Evolutionary conservation across 2,797 vertebrate species (phyloP).

Genomic region (Phoebastria nigripes): DNA sequence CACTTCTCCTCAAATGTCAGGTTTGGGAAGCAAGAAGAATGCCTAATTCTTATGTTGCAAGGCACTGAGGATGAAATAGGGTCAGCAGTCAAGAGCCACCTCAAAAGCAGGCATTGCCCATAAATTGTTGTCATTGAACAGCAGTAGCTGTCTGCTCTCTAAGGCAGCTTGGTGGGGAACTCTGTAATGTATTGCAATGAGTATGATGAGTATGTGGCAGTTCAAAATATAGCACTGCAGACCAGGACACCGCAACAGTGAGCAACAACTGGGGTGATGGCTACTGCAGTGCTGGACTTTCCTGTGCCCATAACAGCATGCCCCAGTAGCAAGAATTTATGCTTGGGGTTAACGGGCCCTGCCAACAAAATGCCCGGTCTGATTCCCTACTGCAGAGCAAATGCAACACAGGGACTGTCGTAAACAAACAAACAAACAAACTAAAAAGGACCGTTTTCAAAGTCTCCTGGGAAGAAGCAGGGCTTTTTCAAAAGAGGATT

Average conservation of each 20-base stretch:
- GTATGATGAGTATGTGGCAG: background rate
- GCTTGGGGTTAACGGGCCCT: background rate
- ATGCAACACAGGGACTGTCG: background rate
- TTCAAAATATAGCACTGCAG: background rate
- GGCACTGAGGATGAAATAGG: background rate
- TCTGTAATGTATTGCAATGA: accelerated
- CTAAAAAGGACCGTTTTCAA: background rate
- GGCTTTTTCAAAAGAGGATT: background rate
- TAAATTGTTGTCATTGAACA: accelerated
- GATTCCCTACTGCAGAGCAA: background rate
- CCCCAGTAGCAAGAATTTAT: background rate
- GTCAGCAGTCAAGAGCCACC: background rate
- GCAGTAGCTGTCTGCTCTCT: background rate
- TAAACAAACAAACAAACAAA: background rate
- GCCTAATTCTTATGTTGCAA: background rate
- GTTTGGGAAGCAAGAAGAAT: background rate
- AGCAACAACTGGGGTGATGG: background rate
- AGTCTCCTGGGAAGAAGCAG: background rate
- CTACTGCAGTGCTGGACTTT: background rate
- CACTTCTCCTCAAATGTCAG: background rate
- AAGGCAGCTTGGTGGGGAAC: background rate
- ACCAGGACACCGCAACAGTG: background rate
- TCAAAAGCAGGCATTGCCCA: background rate
- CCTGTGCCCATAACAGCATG: background rate
- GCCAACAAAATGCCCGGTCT: background rate